Conservation (phyloP, 1,140 invertebrate species). For the Drosophila paulistorum region DNA sequence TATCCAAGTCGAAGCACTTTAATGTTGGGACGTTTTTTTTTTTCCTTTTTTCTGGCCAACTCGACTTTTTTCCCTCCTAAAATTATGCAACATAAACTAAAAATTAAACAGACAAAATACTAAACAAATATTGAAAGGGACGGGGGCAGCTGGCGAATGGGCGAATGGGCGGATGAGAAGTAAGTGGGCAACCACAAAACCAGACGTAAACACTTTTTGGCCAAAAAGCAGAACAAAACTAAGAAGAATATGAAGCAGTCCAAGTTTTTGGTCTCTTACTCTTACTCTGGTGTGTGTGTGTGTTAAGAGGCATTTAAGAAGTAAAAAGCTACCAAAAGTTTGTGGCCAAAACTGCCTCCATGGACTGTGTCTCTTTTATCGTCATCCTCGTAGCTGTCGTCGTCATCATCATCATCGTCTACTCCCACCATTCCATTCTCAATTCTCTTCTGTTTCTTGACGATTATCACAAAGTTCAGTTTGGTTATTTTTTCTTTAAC, state of each 20-base stretch:
- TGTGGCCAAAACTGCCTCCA: conserved; percentile 8
- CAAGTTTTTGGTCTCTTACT: conserved; percentile 1
- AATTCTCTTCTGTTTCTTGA: conserved; percentile 26
- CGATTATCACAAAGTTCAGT: conserved; percentile 39
- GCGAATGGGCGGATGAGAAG: background rate
- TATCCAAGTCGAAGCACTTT: background rate
- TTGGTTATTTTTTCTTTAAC: background rate
- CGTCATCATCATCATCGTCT: background rate
- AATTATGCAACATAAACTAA: conserved; percentile 79
- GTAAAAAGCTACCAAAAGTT: conserved; percentile 14
- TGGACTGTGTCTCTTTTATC: background rate
- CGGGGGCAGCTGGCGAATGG: background rate
- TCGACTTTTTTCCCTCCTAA: conserved; percentile 32
- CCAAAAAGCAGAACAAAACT: conserved; percentile 4
- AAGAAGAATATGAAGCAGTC: background rate
- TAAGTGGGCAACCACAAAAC: conserved; percentile 55
- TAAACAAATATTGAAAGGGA: conserved; percentile 10
- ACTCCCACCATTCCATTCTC: conserved; percentile 29
- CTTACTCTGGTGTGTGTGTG: background rate
- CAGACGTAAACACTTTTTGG: conserved; percentile 69
- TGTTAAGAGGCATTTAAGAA: conserved; percentile 6
- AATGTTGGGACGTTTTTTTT: background rate
- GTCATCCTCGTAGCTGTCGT: background rate
- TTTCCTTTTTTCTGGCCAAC: background rate
- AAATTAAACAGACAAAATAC: conserved; percentile 62